Conservation (phyloP, 2,113 vertebrate genomes). For the Lampris megalopsis region DNA sequence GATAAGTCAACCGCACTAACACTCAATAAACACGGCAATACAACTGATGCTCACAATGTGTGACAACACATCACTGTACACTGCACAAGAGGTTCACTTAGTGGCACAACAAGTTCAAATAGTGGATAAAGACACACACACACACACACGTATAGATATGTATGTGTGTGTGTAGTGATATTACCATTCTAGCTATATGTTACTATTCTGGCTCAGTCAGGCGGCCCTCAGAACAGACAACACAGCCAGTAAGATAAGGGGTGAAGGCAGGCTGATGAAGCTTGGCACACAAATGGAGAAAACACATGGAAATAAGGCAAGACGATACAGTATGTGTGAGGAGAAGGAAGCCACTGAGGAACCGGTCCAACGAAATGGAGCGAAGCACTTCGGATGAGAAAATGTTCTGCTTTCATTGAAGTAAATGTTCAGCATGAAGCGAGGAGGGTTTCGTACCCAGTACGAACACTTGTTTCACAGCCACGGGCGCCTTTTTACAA, state of each 20-base stretch:
- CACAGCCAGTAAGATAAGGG: slow-evolving; percentile 8
- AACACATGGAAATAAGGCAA: slow-evolving; percentile 60
- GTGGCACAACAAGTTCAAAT: slow-evolving; percentile 72
- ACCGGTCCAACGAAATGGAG: slow-evolving; percentile 37
- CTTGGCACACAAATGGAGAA: slow-evolving; percentile 66
- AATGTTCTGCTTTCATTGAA: slow-evolving; percentile 43
- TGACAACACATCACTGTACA: slow-evolving; percentile 79
- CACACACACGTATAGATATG: neutral
- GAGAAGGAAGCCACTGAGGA: slow-evolving; percentile 67
- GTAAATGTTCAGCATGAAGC: slow-evolving; percentile 37
- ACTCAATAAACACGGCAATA: slow-evolving; percentile 64
- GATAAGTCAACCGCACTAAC: slow-evolving; percentile 58
- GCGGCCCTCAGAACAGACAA: slow-evolving; percentile 52
- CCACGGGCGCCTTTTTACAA: slow-evolving; percentile 57
- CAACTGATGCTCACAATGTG: slow-evolving; percentile 71
- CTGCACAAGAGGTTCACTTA: slow-evolving; percentile 80
- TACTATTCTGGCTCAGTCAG: slow-evolving; percentile 72
- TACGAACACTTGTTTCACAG: slow-evolving; percentile 60
- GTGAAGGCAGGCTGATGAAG: slow-evolving; percentile 44
- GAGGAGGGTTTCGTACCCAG: slow-evolving; percentile 53
- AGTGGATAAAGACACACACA: slow-evolving; percentile 70
- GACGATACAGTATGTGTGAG: slow-evolving; percentile 38
- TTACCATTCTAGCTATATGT: slow-evolving; percentile 9
- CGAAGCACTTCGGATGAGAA: slow-evolving; percentile 65
- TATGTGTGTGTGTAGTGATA: too few species aligned